A percentile compares a stretch with the other conserved stretches of the same genome.
These are phyloP conservation scores for Tiphia femorata DNA, from an alignment of 2,888 invertebrate species.

Conservation along the genomic window DNA sequence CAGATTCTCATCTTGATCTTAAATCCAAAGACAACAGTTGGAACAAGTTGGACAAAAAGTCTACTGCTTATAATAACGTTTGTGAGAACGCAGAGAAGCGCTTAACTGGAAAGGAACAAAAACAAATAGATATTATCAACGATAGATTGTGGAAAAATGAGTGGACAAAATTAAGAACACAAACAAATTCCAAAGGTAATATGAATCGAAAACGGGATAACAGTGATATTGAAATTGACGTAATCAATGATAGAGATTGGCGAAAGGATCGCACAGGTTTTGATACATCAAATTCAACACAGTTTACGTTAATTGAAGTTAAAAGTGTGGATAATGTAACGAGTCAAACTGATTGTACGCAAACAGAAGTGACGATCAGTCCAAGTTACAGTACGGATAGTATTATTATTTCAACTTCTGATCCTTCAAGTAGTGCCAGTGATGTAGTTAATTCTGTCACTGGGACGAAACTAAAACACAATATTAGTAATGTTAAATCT, in stretches of 20 bases:
- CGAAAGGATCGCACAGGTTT: conserved; percentile 43
- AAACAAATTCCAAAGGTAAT: conserved; percentile 20
- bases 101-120: conserved; percentile 26
- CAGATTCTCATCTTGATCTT: conserved; percentile 25
- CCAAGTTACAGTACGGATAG: conserved; percentile 66
- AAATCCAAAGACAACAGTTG: conserved; percentile 28
- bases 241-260: conserved; percentile 64
- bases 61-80: conserved; percentile 14
- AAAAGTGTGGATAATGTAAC: conserved; percentile 51
- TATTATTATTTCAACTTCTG: conserved; percentile 63
- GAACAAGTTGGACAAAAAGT: conserved; percentile 33
- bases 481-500: conserved; percentile 31
- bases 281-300: conserved; percentile 25
- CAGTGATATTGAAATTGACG: conserved; percentile 55
- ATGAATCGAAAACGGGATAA: conserved; percentile 26
- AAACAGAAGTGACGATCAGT: conserved; percentile 54
- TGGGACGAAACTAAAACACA: conserved; percentile 23
- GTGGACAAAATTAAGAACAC: conserved; percentile 52
- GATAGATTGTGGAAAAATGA: conserved; percentile 63
- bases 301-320: conserved; percentile 61
- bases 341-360: conserved; percentile 41
- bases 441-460: conserved; percentile 50
- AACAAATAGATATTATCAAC: conserved; percentile 61
- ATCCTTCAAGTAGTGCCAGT: conserved; percentile 64
- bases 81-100: conserved; percentile 20